phyloP scores from a whole-genome alignment of 2,113 vertebrate genomes.

The Tragelaphus buxtoni region DNA sequence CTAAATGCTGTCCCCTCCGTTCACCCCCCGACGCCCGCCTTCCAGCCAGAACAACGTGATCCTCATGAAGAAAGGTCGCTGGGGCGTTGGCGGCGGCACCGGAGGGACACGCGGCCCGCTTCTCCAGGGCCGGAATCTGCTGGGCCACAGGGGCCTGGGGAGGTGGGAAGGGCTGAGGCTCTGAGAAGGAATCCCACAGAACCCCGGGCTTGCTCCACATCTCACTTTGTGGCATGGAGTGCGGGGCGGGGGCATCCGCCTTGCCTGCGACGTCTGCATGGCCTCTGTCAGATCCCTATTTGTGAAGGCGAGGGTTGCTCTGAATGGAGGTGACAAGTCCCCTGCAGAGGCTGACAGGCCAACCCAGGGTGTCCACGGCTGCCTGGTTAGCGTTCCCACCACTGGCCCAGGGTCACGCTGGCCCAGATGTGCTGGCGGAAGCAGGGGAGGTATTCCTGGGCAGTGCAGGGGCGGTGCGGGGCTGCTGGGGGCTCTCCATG shows the following conservation, averaged over 20 bases:
- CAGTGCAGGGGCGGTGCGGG: too few species aligned
- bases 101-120: rapidly evolving
- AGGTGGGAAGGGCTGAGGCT: not conserved
- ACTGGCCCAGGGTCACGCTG: rapidly evolving
- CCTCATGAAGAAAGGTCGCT: not conserved
- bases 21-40: not conserved
- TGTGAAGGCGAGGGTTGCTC: not conserved
- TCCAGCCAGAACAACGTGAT: not conserved
- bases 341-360: rapidly evolving
- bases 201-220: rapidly evolving
- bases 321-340: not conserved
- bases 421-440: too few species aligned
- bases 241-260: not conserved
- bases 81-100: not conserved
- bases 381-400: not conserved
- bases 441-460: not conserved
- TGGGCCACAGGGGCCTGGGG: not conserved
- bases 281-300: rapidly evolving
- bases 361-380: not conserved
- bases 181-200: not conserved
- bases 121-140: not conserved
- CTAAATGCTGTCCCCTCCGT: not conserved
- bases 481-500: rapidly evolving
- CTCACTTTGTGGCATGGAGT: not conserved
- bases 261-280: rapidly evolving